Evolutionary conservation across 2,888 invertebrate species (phyloP).

Genomic region (Eledone cirrhosa): DNA sequence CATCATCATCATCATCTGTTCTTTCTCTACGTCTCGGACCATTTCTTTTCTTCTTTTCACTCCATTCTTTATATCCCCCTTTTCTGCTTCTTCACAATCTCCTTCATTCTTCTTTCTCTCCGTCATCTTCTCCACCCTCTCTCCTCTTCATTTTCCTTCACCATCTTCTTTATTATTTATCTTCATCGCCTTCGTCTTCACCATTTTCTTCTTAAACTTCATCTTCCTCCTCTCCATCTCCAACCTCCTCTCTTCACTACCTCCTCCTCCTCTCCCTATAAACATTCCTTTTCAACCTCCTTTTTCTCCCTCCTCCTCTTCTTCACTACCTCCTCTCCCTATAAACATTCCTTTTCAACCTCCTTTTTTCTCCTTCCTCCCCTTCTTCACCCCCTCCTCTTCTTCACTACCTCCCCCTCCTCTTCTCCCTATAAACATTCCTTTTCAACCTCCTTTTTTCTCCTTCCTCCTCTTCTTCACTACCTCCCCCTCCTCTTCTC

Average conservation of each 20-base stretch:
- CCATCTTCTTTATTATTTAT: not conserved
- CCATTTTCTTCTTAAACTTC: not conserved
- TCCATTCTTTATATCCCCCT: not conserved
- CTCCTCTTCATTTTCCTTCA: not conserved
- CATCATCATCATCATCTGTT: not conserved
- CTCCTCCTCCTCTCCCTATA: not conserved
- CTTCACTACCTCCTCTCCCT: not conserved
- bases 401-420: too few relatives aligned
- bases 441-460: too few relatives aligned
- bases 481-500: too few relatives aligned
- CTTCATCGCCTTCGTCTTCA: not conserved
- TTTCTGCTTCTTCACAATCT: not conserved
- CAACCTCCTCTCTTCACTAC: not conserved
- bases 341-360: not conserved
- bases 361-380: not conserved
- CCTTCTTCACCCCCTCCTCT: not conserved
- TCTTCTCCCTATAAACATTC: too few relatives aligned
- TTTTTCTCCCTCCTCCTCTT: not conserved
- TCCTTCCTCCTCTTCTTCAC: too few relatives aligned
- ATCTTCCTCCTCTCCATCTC: not conserved
- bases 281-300: not conserved
- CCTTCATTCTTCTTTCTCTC: not conserved
- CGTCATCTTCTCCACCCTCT: not conserved
- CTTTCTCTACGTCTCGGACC: not conserved
- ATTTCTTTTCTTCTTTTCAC: not conserved